Base-by-base conservation (phyloP, 1,140 invertebrate species). In the Reticulitermes speratus region DNA sequence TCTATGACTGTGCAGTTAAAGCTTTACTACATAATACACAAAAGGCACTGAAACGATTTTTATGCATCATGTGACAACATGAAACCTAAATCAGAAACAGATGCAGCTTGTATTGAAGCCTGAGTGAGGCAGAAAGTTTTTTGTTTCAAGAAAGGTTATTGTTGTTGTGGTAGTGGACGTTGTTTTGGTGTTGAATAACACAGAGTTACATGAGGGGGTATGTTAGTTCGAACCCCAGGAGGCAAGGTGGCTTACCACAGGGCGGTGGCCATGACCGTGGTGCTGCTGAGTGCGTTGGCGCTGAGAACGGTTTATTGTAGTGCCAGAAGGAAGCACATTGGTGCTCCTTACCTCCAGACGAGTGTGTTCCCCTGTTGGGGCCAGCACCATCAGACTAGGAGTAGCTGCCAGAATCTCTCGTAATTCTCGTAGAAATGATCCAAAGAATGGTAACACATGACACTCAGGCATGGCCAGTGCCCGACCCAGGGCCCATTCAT, bases 371-470 rank as follows among this genome's bases (percentile, higher is more conserved):
- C 88, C 88, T 32, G 87, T 85, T 14, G 89, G 88, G 3, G 94
- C 92, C 25, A 95, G 90, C 16, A 95, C 94, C n/a, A 95, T 92
- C 21, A 95, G 90, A 88, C 93, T 94, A 19, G 96, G 95, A 8
- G 94, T 93, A 0, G 93, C 93, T 21, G 93, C 93, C 52, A 97
- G 91, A 52, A 97, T 95, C 86, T 94, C 93, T 87, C 95, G 93
- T 23, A 99, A 92, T 90, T 99, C 97, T 75, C 96, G 93, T 25
- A 99, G 92, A 90, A 98, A 99, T 44, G 95, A 95, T 16, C 97
- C 98, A 90, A 98, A 99, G 91, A 98, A 99, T 21, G 98, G 98
- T 88, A 99, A 95, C 5, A 98, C 95, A 85, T 95, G 94, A 90
- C 96, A 98, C 89, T 97, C 95, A 1, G 96, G 95, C 93, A 98